These are phyloP conservation scores for Scaeva pyrastri DNA, from an alignment of 2,888 invertebrate genomes.

Conservation along the genomic window DNA sequence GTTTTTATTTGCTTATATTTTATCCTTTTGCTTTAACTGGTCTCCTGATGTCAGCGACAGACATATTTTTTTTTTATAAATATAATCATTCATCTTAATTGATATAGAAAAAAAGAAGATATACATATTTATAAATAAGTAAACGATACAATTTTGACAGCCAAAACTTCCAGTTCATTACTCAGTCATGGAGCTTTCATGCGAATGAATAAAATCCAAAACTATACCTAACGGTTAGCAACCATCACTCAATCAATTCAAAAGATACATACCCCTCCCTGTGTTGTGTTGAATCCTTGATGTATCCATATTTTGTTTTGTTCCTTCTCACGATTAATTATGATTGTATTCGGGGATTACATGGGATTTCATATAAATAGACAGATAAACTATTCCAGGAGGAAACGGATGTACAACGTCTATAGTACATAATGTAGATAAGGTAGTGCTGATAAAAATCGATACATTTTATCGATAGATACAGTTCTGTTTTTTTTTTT, in stretches of 20 bases:
- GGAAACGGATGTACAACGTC: no score
- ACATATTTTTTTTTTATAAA: neutral
- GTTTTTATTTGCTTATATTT: neutral
- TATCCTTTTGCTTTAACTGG: neutral
- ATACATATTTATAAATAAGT: constrained; percentile 15
- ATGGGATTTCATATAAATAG: constrained; percentile 7
- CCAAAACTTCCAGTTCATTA: constrained; percentile 50
- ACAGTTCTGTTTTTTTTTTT: neutral
- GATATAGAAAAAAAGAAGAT: neutral
- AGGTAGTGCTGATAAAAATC: constrained; percentile 52
- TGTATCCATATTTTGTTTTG: constrained; percentile 13
- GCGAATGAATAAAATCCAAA: constrained; percentile 53
- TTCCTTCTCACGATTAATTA: constrained; percentile 22
- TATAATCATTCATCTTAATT: constrained; percentile 43
- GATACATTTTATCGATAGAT: constrained; percentile 47
- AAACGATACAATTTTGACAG: constrained; percentile 57
- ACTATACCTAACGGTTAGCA: constrained; percentile 8
- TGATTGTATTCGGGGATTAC: constrained; percentile 2
- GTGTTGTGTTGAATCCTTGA: constrained; percentile 2
- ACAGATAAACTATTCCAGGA: no score
- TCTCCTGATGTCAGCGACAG: constrained; percentile 27
- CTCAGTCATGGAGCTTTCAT: constrained; percentile 43
- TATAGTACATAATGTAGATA: no score
- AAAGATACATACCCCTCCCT: constrained; percentile 16
- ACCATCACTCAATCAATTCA: constrained; percentile 22